Conservation (phyloP, 2,797 vertebrate species). For the Mus minutoides region DNA sequence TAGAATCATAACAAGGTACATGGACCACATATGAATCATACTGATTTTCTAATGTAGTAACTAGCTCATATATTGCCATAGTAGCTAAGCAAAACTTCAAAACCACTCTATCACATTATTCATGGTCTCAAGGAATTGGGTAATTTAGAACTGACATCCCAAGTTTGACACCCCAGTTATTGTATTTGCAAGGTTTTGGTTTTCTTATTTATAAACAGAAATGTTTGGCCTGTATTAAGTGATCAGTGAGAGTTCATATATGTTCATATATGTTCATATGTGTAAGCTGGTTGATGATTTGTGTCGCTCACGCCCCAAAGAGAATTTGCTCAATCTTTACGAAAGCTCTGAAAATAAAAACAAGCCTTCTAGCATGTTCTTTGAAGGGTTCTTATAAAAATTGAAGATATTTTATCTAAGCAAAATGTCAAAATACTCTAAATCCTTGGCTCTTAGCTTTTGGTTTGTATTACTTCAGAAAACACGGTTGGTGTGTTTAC, state of each 20-base stretch:
- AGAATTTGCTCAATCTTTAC: neutral
- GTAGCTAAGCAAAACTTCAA: neutral
- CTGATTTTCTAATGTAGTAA: neutral
- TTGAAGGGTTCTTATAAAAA: neutral
- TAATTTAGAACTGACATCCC: neutral
- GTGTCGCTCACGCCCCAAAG: neutral
- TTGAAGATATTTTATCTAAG: neutral
- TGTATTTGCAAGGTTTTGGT: neutral
- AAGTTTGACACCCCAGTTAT: neutral
- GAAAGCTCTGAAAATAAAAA: neutral
- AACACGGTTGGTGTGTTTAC: neutral
- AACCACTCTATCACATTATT: neutral
- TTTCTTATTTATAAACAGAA: slow-evolving; percentile 16
- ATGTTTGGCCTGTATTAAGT: neutral
- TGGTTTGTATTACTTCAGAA: neutral
- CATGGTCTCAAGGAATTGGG: neutral
- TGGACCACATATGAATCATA: neutral
- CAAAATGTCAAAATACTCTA: neutral
- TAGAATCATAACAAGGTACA: slow-evolving; percentile 30
- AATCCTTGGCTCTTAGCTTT: neutral
- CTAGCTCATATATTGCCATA: neutral
- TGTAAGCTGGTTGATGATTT: neutral
- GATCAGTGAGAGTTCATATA: neutral
- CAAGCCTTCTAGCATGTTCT: neutral
- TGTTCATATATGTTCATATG: neutral